A percentile compares a stretch with the other conserved stretches of the same genome.
phyloP scores from a whole-genome alignment of 2,113 vertebrate species.

The Dromaius novaehollandiae region DNA sequence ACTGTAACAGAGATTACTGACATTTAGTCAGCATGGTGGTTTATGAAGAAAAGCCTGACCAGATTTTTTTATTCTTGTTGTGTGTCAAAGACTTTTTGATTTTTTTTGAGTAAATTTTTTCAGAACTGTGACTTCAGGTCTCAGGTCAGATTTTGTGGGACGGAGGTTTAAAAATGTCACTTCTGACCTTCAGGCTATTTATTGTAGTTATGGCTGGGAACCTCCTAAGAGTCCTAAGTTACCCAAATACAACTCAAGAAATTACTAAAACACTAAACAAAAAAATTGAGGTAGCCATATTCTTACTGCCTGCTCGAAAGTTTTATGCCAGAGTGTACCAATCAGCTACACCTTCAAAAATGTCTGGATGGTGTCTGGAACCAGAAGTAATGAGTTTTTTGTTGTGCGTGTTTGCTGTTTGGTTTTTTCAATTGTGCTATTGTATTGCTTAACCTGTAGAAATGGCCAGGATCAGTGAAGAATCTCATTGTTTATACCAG shows the following conservation, averaged over 20 bases:
- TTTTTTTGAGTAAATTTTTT: background rate
- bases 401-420: background rate
- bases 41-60: slow-evolving; percentile 18
- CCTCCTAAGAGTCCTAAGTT: background rate
- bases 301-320: background rate
- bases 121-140: background rate
- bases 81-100: background rate
- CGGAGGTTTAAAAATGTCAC: background rate
- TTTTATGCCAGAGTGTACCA: too few relatives aligned
- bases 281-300: background rate
- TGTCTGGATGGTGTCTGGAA: background rate
- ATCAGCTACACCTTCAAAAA: too few relatives aligned
- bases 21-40: slow-evolving; percentile 29
- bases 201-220: background rate
- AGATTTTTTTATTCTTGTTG: slow-evolving; percentile 22
- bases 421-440: background rate
- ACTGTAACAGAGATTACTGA: slow-evolving; percentile 50
- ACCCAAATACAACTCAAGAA: background rate
- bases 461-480: background rate
- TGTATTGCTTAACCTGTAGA: background rate
- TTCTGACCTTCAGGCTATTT: background rate
- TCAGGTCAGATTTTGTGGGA: background rate
- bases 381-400: background rate
- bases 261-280: background rate
- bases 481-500: background rate